Conservation (phyloP, 2,113 vertebrate genomes). For the Cisticola juncidis region DNA sequence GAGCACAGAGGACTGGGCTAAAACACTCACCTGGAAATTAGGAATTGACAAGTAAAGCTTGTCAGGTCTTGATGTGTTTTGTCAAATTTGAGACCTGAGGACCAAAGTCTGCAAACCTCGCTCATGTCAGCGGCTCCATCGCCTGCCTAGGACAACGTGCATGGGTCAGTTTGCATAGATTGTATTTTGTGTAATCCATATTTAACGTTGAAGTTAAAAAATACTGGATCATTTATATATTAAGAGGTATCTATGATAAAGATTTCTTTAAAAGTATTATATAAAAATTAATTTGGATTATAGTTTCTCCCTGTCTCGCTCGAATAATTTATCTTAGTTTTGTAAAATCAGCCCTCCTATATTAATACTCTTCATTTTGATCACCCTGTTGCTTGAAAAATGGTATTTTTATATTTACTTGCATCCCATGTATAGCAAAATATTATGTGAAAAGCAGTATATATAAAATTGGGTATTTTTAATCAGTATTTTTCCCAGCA, state of each 20-base stretch:
- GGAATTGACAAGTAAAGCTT: background rate
- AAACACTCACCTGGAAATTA: background rate
- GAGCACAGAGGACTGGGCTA: background rate
- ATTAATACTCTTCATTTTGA: background rate
- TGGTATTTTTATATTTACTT: constrained; percentile 74
- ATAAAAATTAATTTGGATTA: background rate
- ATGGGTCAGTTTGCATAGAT: constrained; percentile 11
- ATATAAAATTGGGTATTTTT: constrained; percentile 44
- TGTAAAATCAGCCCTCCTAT: background rate
- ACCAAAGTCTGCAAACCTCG: constrained; percentile 41
- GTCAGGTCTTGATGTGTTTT: background rate
- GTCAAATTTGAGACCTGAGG: constrained; percentile 1
- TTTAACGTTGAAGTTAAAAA: background rate
- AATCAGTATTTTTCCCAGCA: constrained; percentile 53
- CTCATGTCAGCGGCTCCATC: background rate
- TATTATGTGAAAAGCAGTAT: constrained; percentile 7
- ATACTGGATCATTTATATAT: constrained; percentile 2
- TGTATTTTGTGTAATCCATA: constrained; percentile 24
- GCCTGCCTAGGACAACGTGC: background rate
- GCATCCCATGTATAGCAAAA: constrained; percentile 42
- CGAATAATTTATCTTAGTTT: background rate
- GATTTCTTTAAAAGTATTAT: background rate
- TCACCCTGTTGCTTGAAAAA: constrained; percentile 48
- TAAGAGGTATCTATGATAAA: constrained; percentile 28
- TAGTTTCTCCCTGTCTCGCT: background rate